A percentile compares a stretch with the other conserved stretches of the same genome.
phyloP scores from a whole-genome alignment of 1,140 invertebrate species.

The Archivesica marissinica region DNA sequence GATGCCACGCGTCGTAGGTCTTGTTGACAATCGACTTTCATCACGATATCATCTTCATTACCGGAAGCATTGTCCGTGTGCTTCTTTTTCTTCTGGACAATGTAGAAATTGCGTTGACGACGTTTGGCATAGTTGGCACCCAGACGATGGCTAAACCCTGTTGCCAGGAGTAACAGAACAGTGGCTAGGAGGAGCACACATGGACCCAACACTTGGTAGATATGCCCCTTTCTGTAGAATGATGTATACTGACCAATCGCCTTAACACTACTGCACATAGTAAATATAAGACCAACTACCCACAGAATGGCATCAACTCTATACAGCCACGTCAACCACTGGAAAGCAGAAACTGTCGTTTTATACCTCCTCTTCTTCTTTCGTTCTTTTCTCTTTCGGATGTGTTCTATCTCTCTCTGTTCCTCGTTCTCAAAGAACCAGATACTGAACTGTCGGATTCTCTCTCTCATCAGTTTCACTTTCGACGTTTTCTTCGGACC shows the following conservation, averaged over 20 bases:
- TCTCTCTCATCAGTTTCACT: background rate
- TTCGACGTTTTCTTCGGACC: background rate
- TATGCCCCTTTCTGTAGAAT: background rate
- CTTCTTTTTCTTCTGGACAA: conserved; percentile 21
- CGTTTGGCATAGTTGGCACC: background rate
- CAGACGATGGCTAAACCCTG: conserved; percentile 30
- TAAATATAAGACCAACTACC: background rate
- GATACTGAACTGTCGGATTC: conserved; percentile 50
- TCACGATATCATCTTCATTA: conserved; percentile 43
- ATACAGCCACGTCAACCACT: background rate
- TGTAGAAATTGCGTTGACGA: background rate
- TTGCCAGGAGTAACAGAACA: conserved; percentile 8
- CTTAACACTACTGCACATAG: conserved; percentile 24
- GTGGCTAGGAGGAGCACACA: background rate
- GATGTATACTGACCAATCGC: conserved; percentile 2
- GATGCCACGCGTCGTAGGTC: background rate
- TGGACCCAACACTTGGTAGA: conserved; percentile 14
- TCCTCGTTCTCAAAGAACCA: conserved; percentile 48
- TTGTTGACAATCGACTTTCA: background rate
- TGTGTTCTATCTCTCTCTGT: conserved; percentile 2
- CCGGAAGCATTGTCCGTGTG: conserved; percentile 4
- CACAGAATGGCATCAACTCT: background rate
- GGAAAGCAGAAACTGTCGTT: too few relatives aligned
- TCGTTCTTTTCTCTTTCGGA: conserved; percentile 1
- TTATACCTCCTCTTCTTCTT: background rate